These are phyloP conservation scores for Brachycybe producta DNA, from an alignment of 2,888 invertebrate genomes.

Conservation along the genomic window DNA sequence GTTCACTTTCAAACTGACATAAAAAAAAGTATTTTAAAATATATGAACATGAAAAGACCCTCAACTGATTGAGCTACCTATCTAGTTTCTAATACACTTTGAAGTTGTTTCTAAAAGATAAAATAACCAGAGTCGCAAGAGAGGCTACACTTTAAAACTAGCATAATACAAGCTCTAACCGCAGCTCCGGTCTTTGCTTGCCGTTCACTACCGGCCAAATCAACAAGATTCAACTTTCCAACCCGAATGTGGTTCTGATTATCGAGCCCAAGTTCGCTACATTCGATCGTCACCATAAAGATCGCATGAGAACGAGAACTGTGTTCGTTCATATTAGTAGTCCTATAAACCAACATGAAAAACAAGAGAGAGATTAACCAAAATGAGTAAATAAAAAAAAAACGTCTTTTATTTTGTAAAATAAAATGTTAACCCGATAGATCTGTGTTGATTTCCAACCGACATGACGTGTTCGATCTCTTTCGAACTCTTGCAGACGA, in stretches of 20 bases:
- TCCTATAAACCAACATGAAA: conserved; percentile 36
- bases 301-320: conserved; percentile 96
- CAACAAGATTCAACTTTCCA: conserved; percentile 92
- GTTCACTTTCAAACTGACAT: too few relatives aligned
- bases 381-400: too few relatives aligned
- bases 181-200: conserved; percentile 94
- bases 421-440: conserved; percentile 50
- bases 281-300: conserved; percentile 94
- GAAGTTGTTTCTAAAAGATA: too few relatives aligned
- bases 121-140: too few relatives aligned
- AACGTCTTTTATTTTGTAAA: not conserved
- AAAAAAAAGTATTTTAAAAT: too few relatives aligned
- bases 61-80: too few relatives aligned
- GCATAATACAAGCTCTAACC: too few relatives aligned
- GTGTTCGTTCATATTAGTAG: conserved; percentile 97
- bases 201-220: conserved; percentile 94
- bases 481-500: conserved; percentile 81
- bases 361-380: too few relatives aligned
- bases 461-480: conserved; percentile 93
- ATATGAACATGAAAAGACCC: too few relatives aligned
- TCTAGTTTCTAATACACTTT: too few relatives aligned
- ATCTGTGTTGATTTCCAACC: conserved; percentile 81
- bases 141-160: too few relatives aligned
- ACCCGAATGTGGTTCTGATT: conserved; percentile 51
- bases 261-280: conserved; percentile 55